These are phyloP conservation scores for Andrena minutula DNA, from an alignment of 2,888 invertebrate species.

Conservation along the genomic window DNA sequence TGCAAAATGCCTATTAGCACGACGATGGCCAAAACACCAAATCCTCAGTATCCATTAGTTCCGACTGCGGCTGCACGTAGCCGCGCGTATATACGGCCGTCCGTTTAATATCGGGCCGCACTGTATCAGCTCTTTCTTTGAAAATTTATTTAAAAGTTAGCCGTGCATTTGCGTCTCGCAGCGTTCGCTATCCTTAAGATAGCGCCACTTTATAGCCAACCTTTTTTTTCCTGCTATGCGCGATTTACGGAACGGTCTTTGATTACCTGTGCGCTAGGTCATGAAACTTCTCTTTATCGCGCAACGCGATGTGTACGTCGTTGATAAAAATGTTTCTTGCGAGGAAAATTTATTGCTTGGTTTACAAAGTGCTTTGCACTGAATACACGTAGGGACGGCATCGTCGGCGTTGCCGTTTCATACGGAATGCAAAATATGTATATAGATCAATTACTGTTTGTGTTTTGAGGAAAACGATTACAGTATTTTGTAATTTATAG, in stretches of 20 bases:
- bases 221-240: background rate
- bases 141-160: slow-evolving; percentile 37
- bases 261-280: background rate
- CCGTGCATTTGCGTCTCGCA: slow-evolving; percentile 12
- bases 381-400: background rate
- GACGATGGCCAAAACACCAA: slow-evolving; percentile 38
- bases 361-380: background rate
- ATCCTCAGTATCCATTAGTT: slow-evolving; percentile 17
- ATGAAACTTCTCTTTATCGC: slow-evolving; percentile 4
- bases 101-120: background rate
- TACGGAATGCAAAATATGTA: background rate
- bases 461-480: background rate
- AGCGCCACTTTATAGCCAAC: slow-evolving; percentile 40
- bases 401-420: background rate
- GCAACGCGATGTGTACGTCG: background rate
- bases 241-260: slow-evolving; percentile 8
- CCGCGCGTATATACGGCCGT: background rate
- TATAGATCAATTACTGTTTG: background rate
- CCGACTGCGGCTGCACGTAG: slow-evolving; percentile 13
- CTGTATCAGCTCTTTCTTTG: slow-evolving; percentile 8
- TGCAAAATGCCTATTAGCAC: slow-evolving; percentile 48
- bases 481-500: too few species aligned
- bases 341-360: background rate
- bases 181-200: slow-evolving; percentile 10
- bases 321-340: background rate